A percentile compares a stretch with the other conserved stretches of the same genome.
These are phyloP conservation scores for Wasmannia auropunctata DNA, from an alignment of 1,140 invertebrate species.

Conservation along the genomic window DNA sequence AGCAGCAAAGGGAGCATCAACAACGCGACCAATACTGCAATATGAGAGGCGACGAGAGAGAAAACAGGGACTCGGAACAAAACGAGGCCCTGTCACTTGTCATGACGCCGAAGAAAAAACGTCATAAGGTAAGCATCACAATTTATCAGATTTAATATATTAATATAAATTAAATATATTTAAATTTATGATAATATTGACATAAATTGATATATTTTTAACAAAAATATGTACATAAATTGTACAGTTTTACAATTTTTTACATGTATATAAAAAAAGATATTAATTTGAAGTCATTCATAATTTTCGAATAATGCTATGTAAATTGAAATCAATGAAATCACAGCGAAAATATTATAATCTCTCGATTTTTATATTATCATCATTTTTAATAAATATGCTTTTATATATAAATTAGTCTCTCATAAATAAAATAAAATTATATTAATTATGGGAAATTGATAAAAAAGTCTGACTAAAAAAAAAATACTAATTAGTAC, in stretches of 20 bases:
- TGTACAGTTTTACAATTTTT: too few species aligned
- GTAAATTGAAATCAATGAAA: background rate
- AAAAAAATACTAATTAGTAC: slow-evolving; percentile 67
- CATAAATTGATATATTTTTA: background rate
- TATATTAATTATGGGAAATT: background rate
- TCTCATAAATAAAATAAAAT: background rate
- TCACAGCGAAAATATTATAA: background rate
- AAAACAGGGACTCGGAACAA: slow-evolving; percentile 91
- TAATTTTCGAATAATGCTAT: background rate
- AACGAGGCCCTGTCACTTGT: slow-evolving; percentile 97
- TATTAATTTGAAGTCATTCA: background rate
- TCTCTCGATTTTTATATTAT: background rate
- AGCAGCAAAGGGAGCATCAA: slow-evolving; percentile 79
- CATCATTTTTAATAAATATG: background rate
- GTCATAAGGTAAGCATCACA: slow-evolving; percentile 91
- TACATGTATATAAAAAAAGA: background rate
- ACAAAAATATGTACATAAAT: background rate
- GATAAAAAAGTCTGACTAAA: slow-evolving; percentile 41
- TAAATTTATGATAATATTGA: background rate
- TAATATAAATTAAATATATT: background rate
- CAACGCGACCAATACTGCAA: slow-evolving; percentile 90
- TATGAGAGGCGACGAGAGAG: slow-evolving; percentile 86
- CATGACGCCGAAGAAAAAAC: slow-evolving; percentile 97
- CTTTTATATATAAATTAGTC: background rate
- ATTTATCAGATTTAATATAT: background rate